A percentile compares a stretch with the other conserved stretches of the same genome.
Evolutionary conservation across 2,113 vertebrate genomes (phyloP).

Genomic region (Pseudorectes ferrugineus): DNA sequence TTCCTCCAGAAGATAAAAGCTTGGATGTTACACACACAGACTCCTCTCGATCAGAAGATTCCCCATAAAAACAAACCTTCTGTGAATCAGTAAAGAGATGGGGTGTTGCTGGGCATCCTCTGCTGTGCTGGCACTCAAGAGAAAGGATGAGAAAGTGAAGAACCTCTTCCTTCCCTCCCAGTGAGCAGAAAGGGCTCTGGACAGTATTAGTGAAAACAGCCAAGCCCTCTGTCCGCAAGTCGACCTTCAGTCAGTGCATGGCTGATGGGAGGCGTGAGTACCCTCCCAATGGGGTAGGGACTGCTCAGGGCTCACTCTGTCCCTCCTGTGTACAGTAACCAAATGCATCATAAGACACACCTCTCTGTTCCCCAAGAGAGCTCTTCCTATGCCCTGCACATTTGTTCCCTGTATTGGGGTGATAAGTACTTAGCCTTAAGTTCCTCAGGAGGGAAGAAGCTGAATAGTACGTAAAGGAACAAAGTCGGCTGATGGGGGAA

Average conservation of each 20-base stretch:
- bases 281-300: not conserved
- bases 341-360: not conserved
- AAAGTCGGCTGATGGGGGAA: not conserved
- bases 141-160: not conserved
- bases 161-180: not conserved
- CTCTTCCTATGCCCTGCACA: not conserved
- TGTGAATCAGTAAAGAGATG: not conserved
- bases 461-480: not conserved
- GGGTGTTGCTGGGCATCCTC: not conserved
- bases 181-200: not conserved
- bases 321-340: not conserved
- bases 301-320: not conserved
- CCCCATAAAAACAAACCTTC: not conserved
- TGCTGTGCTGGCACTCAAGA: not conserved
- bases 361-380: not conserved
- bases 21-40: not conserved
- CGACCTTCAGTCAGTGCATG: not conserved
- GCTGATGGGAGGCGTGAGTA: not conserved
- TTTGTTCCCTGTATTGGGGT: rapidly evolving
- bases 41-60: not conserved
- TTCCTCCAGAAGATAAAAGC: not conserved
- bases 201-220: not conserved
- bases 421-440: not conserved
- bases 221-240: not conserved
- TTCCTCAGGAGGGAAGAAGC: not conserved